Conservation (phyloP, 2,797 vertebrate species). For the Capromys pilorides region DNA sequence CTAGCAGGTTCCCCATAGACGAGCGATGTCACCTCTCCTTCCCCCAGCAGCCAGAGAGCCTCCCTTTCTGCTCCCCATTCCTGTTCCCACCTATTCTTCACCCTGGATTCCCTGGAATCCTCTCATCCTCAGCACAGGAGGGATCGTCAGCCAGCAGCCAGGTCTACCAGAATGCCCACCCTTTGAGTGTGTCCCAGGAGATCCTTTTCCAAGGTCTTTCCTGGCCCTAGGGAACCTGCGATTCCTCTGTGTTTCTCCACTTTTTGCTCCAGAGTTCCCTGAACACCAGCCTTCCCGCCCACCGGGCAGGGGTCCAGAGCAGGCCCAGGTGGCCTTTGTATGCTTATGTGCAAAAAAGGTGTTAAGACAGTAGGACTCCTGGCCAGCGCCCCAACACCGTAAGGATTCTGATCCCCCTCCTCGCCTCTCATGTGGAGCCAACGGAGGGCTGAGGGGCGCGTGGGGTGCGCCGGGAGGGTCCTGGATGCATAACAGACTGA, state of each 20-base stretch:
- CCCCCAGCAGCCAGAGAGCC: no score
- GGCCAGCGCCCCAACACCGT: not conserved
- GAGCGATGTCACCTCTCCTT: not conserved
- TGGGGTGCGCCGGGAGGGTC: not conserved
- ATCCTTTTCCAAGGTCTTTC: not conserved
- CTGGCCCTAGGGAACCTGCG: not conserved
- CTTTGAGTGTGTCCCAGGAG: not conserved
- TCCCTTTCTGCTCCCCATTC: not conserved
- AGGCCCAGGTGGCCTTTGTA: not conserved
- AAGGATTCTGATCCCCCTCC: not conserved
- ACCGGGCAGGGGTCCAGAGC: not conserved
- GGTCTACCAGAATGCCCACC: not conserved
- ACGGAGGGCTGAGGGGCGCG: not conserved
- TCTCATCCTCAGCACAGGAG: fast-evolving
- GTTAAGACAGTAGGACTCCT: not conserved
- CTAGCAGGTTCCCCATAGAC: not conserved
- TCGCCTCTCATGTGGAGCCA: not conserved
- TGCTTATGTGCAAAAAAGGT: not conserved
- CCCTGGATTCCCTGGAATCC: not conserved
- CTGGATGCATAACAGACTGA: not conserved
- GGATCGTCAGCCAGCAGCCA: not conserved
- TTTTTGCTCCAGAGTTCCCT: not conserved
- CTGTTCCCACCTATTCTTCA: fast-evolving
- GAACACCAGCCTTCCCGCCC: not conserved
- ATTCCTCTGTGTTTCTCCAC: not conserved